Evolutionary conservation across 2,797 vertebrate genomes (phyloP).

Genomic region (Parauchenoglanis punctatus): DNA sequence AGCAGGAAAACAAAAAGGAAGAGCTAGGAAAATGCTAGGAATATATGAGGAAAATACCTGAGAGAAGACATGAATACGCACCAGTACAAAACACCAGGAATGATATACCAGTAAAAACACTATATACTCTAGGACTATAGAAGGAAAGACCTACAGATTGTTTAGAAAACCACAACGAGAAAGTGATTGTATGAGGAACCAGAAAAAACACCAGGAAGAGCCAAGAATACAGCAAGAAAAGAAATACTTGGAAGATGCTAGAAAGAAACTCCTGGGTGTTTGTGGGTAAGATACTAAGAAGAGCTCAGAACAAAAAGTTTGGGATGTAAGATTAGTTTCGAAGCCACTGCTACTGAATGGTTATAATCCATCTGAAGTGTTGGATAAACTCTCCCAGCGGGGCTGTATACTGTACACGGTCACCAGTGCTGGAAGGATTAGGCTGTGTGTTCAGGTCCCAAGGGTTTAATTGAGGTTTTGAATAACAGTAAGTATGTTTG

Average conservation of each 20-base stretch:
- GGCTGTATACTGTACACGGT: no score
- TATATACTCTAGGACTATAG: not conserved
- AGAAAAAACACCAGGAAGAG: not conserved
- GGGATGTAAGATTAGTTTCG: not conserved
- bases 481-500: slow-evolving; percentile 8
- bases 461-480: not conserved
- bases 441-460: not conserved
- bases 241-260: not conserved
- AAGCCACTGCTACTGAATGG: not conserved
- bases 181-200: not conserved
- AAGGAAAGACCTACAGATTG: not conserved
- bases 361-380: not conserved
- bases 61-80: not conserved
- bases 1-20: no score
- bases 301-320: no score
- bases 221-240: not conserved
- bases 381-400: not conserved
- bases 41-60: not conserved
- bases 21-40: no score
- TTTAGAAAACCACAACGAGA: no score
- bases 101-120: not conserved
- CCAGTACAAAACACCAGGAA: not conserved
- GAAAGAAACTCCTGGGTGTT: no score
- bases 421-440: not conserved
- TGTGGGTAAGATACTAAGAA: no score